Evolutionary conservation across 1,140 invertebrate species (phyloP), one percentile per base, ranked within the genome.

Genomic region (Charaxes varanes): DNA sequence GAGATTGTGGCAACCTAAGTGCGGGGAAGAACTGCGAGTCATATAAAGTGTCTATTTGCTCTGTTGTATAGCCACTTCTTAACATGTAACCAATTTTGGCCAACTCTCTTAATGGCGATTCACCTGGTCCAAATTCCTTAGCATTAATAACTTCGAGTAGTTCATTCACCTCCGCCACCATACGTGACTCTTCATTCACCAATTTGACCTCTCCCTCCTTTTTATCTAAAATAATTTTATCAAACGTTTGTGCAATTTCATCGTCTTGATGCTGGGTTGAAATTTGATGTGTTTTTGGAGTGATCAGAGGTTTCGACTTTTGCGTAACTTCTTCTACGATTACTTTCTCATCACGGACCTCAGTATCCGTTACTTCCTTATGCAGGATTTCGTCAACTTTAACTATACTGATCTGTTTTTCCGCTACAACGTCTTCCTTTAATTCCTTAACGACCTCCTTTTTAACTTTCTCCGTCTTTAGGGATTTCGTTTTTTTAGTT

Each of bases 51-150:
- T 90, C 92, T 19, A 95, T 93, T 76, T 95, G 89, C 61, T 90
- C 89, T 6, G 90, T 89, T 4, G 89, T 88, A 10, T 94, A 87
- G 31, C 93, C 94, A 54, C 90, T 90, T 23, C 89, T 86, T 12
- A 94, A 71, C 41, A 94, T 83, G 54, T 91, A 90, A 13, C 92
- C 91, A 41, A 95, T 92, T 24, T 92, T 92, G 1, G 93, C 93
- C 17, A 95, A 78, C 85, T 95, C 93, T 37, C 90, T 74, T 26
- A 95, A 78, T 1, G 93, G 92, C 13, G 86, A 87, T 80, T 94
- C 90, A 8, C 92, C 93, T 6, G 90, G 88, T 0, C 92, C 92
- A 77, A 95, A 94, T 57, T 94, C 91, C 55, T 89, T 90, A 0
- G 88, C 90, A 47, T 91, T 89, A 4, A 94, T 86, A 1, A 89